A percentile compares a stretch with the other conserved stretches of the same genome.
phyloP scores from a whole-genome alignment of 2,797 vertebrate species.

The Crypturellus tataupa region DNA sequence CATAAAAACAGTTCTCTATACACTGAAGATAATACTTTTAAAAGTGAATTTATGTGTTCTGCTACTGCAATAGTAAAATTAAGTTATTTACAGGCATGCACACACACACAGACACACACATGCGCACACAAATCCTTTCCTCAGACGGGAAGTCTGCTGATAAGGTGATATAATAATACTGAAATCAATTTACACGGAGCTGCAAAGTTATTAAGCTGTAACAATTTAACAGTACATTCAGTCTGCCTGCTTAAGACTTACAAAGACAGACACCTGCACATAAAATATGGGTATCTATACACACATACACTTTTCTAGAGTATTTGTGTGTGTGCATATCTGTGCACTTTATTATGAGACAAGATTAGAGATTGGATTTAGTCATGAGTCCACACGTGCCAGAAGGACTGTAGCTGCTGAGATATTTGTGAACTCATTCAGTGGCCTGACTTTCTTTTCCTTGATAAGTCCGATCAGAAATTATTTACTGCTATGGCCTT shows the following conservation, averaged over 20 bases:
- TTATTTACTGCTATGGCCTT: background rate
- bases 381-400: background rate
- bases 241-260: conserved; percentile 28
- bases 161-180: conserved; percentile 29
- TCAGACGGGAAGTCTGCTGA: conserved; percentile 43
- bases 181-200: conserved; percentile 47
- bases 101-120: too few relatives aligned
- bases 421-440: background rate
- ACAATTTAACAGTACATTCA: conserved; percentile 22
- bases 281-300: background rate
- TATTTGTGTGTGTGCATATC: background rate
- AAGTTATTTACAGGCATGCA: conserved; percentile 10
- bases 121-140: background rate
- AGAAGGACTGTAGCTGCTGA: background rate
- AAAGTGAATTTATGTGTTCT: conserved; percentile 14
- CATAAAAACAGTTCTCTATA: background rate
- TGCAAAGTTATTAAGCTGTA: conserved; percentile 42
- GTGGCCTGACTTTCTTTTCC: background rate
- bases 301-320: background rate
- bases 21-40: background rate
- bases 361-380: background rate
- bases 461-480: conserved; percentile 3
- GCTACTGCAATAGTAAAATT: background rate
- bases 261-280: background rate
- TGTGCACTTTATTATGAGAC: background rate